These are phyloP conservation scores for Bufotes viridis DNA, from an alignment of 2,797 vertebrate genomes.

Conservation along the genomic window DNA sequence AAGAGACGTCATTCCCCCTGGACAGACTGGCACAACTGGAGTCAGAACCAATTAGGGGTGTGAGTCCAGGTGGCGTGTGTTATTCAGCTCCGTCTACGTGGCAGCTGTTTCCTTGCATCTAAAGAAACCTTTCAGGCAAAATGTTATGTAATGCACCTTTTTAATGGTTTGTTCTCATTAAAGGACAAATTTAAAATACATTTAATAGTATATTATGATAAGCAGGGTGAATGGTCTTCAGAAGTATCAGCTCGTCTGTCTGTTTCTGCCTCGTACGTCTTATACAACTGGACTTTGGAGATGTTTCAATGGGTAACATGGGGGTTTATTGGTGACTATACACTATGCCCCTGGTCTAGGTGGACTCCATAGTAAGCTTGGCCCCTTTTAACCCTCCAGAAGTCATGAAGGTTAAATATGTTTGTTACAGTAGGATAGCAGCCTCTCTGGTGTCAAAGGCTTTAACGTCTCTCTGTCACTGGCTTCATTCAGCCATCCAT, in stretches of 20 bases:
- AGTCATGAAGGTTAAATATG: slow-evolving; percentile 34
- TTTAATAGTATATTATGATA: neutral
- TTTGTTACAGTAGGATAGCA: slow-evolving; percentile 50
- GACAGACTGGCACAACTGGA: slow-evolving; percentile 14
- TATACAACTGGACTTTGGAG: neutral
- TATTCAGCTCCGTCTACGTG: neutral
- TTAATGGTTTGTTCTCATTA: neutral
- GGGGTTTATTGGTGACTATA: neutral
- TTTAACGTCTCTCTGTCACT: slow-evolving; percentile 49
- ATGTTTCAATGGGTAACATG: neutral
- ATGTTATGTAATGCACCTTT: neutral
- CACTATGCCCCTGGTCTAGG: neutral
- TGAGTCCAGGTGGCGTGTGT: neutral
- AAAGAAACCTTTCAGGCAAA: neutral
- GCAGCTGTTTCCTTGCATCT: neutral
- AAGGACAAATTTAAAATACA: neutral
- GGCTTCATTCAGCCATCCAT: slow-evolving; percentile 47
- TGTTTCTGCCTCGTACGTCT: neutral
- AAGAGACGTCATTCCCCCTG: neutral
- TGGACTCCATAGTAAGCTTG: neutral
- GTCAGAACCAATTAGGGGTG: neutral
- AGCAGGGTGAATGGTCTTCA: neutral
- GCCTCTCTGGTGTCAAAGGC: slow-evolving; percentile 49
- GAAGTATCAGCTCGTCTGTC: neutral
- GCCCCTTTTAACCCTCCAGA: slow-evolving; percentile 21